Percentiles rank a stretch among this genome's conserved stretches.
These are phyloP conservation scores for Coptodon bakossiorum DNA, from an alignment of 2,113 vertebrate species.

Conservation along the genomic window DNA sequence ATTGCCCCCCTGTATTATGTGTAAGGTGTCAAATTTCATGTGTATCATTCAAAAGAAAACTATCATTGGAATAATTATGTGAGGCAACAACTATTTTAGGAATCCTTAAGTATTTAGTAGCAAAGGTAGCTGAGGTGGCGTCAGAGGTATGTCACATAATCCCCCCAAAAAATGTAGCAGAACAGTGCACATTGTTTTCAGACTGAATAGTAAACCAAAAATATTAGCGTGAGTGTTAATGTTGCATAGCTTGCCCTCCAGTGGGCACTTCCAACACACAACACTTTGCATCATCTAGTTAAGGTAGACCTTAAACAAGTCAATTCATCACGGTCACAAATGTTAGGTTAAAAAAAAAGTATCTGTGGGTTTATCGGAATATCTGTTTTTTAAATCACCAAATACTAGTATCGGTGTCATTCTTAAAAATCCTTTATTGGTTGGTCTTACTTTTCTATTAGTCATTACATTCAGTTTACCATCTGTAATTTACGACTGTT, in stretches of 20 bases:
- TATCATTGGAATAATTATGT: background rate
- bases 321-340: accelerated
- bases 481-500: background rate
- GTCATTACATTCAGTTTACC: background rate
- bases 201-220: background rate
- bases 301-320: background rate
- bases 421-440: background rate
- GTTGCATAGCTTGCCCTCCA: background rate
- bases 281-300: background rate
- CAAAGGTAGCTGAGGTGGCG: background rate
- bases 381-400: background rate
- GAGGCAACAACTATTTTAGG: background rate
- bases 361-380: background rate
- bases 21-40: background rate
- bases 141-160: background rate
- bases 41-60: background rate
- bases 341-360: background rate
- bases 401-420: background rate
- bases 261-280: background rate
- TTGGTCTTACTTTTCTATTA: background rate
- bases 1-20: background rate
- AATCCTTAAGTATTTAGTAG: background rate
- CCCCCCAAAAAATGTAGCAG: accelerated
- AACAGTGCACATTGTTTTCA: background rate
- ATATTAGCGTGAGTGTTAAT: background rate